Conservation (phyloP, 2,113 vertebrate genomes). For the Upupa epops region DNA sequence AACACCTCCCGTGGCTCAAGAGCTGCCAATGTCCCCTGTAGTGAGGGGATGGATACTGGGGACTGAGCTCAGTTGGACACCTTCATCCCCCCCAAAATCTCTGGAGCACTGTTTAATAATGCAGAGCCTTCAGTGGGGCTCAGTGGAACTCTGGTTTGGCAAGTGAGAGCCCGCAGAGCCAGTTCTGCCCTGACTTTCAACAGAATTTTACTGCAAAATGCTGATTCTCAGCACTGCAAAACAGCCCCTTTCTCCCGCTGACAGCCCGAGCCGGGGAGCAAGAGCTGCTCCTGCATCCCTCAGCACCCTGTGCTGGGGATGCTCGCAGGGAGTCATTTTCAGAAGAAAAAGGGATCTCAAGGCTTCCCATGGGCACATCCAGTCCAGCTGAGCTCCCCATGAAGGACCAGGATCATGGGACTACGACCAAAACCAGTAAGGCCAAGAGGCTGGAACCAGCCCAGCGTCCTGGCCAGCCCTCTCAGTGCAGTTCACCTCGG, state of each 20-base stretch:
- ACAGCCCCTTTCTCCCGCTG: neutral
- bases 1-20: rapidly evolving
- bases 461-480: neutral
- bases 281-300: neutral
- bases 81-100: neutral
- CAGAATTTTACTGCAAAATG: neutral
- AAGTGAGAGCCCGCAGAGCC: neutral
- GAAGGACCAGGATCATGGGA: neutral
- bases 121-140: neutral
- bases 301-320: rapidly evolving
- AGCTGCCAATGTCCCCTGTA: rapidly evolving
- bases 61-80: neutral
- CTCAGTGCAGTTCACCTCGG: neutral
- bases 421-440: rapidly evolving
- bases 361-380: neutral
- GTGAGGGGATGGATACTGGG: rapidly evolving
- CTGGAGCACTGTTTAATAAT: neutral
- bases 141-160: neutral
- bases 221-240: neutral
- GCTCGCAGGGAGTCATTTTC: rapidly evolving
- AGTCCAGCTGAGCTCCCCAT: rapidly evolving
- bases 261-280: rapidly evolving
- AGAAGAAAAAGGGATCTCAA: neutral
- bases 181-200: neutral
- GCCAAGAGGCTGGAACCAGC: neutral